A percentile compares a stretch with the other conserved stretches of the same genome.
Conservation (phyloP, 2,888 invertebrate genomes). For the Parnassius mnemosyne region DNA sequence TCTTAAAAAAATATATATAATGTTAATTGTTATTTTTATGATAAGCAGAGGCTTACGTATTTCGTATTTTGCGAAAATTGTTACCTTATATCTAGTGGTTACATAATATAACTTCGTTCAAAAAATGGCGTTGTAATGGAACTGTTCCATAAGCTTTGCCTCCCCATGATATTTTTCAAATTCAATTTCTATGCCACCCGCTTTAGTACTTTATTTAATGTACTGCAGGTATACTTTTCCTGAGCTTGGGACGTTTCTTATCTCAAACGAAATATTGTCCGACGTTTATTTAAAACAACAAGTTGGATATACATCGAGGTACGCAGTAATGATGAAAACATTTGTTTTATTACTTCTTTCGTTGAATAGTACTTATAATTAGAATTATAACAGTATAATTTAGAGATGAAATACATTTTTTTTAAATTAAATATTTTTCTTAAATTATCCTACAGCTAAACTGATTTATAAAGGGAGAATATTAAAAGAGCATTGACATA, state of each 20-base stretch:
- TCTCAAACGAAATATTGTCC: conserved; percentile 39
- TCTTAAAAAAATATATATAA: too few species aligned
- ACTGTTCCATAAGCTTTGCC: conserved; percentile 33
- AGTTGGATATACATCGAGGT: conserved; percentile 29
- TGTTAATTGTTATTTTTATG: conserved; percentile 2
- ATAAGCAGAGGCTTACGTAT: too few species aligned
- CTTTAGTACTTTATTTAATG: conserved; percentile 45
- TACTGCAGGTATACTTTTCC: conserved; percentile 44
- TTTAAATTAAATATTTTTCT: too few species aligned
- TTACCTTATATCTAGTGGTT: neutral
- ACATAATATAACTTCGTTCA: conserved; percentile 4
- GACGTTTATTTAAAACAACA: conserved; percentile 40
- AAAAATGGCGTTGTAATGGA: conserved; percentile 30
- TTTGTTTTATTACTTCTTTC: neutral
- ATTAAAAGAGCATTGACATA: conserved; percentile 69
- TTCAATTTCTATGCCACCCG: conserved; percentile 44
- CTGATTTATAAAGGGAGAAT: conserved; percentile 37
- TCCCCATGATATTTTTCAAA: conserved; percentile 43
- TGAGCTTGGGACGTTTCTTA: conserved; percentile 41
- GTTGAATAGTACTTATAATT: too few species aligned
- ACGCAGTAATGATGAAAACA: conserved; percentile 15
- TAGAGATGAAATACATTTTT: too few species aligned
- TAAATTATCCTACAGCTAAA: conserved; percentile 10
- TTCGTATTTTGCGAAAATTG: too few species aligned
- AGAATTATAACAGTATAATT: too few species aligned